A percentile compares a stretch with the other conserved stretches of the same genome.
These are phyloP conservation scores for Nineta flava DNA, from an alignment of 2,888 invertebrate species.

Conservation along the genomic window DNA sequence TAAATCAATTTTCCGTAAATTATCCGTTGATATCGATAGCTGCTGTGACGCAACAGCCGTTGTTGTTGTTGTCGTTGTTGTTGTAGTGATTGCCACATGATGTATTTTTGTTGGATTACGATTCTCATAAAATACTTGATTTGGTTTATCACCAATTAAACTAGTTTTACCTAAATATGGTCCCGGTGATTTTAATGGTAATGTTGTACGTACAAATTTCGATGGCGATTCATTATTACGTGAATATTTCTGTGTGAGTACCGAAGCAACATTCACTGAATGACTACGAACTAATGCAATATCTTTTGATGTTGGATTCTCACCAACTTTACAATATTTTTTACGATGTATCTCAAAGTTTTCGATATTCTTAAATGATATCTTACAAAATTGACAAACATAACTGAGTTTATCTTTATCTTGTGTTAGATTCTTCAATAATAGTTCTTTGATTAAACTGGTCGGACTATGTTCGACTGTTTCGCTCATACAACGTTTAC, in stretches of 20 bases:
- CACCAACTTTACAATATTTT: slow-evolving; percentile 57
- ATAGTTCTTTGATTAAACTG: slow-evolving; percentile 53
- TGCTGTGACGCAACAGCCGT: no score
- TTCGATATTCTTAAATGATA: slow-evolving; percentile 63
- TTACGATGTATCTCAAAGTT: slow-evolving; percentile 66
- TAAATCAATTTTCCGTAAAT: not conserved
- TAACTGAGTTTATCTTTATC: slow-evolving; percentile 47
- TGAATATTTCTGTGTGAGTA: slow-evolving; percentile 28
- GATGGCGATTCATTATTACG: slow-evolving; percentile 27
- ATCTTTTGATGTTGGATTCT: slow-evolving; percentile 21
- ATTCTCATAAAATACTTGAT: slow-evolving; percentile 7
- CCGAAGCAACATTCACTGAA: slow-evolving; percentile 29
- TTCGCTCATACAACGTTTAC: slow-evolving; percentile 28
- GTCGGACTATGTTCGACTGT: slow-evolving; percentile 24
- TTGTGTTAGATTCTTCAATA: slow-evolving; percentile 50
- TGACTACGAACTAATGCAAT: slow-evolving; percentile 25
- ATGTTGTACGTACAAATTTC: slow-evolving; percentile 23
- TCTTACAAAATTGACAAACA: slow-evolving; percentile 61
- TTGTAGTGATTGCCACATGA: not conserved
- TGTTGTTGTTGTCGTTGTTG: no score
- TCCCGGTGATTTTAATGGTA: slow-evolving; percentile 64
- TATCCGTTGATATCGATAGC: not conserved
- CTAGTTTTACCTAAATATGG: slow-evolving; percentile 69
- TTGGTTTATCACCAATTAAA: slow-evolving; percentile 39
- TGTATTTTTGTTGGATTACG: slow-evolving; percentile 5